Percentiles rank a stretch among this genome's conserved stretches.
Conservation (phyloP, 23 tunicate species). For the Diplosoma virens region DNA sequence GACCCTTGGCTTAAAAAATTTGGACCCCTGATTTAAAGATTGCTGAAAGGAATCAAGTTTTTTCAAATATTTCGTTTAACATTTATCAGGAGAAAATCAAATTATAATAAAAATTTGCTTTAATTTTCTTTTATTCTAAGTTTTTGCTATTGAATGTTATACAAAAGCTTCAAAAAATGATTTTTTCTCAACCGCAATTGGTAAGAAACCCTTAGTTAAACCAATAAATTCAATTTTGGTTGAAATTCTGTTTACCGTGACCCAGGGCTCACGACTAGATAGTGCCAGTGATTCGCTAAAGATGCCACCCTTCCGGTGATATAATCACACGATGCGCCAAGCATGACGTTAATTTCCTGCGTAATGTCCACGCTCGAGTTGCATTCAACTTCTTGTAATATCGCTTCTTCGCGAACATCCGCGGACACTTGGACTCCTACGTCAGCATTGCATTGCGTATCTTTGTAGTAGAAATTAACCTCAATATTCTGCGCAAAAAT, state of each 20-base stretch:
- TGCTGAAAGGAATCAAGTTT: no score
- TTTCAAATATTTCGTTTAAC: no score
- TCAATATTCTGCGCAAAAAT: neutral
- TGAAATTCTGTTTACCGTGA: slow-evolving; percentile 62
- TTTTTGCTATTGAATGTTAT: no score
- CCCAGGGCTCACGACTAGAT: slow-evolving; percentile 66
- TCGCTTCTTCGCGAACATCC: slow-evolving; percentile 42
- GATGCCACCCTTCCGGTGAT: slow-evolving; percentile 50
- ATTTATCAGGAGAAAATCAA: no score
- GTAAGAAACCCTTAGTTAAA: neutral
- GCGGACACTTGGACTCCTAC: slow-evolving; percentile 32
- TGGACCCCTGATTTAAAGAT: no score
- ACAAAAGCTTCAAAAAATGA: no score
- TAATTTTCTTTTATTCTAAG: no score
- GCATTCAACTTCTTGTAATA: slow-evolving; percentile 21
- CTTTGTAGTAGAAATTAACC: slow-evolving; percentile 19
- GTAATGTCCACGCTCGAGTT: neutral
- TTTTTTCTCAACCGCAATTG: neutral
- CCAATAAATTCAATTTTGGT: neutral
- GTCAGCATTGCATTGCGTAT: slow-evolving; percentile 65
- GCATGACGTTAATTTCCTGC: slow-evolving; percentile 27
- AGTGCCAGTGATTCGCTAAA: slow-evolving; percentile 69
- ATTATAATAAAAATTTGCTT: no score
- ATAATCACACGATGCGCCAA: slow-evolving; percentile 81
- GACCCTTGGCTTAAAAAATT: no score